A percentile compares a stretch with the other conserved stretches of the same genome.
Evolutionary conservation across 2,888 invertebrate genomes (phyloP).

Genomic region (Chaetogeoica ovagalla): DNA sequence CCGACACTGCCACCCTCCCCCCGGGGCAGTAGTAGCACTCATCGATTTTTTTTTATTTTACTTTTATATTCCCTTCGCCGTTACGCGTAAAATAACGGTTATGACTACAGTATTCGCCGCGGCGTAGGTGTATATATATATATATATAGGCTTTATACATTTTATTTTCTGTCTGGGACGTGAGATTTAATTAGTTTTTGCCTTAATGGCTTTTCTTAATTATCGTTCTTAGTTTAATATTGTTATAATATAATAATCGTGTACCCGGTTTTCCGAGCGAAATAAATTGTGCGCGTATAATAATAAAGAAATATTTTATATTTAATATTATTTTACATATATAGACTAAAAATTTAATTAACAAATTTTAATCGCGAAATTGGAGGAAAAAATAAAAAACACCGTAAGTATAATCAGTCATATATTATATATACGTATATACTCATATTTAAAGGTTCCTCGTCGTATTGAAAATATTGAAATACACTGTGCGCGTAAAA

Average conservation of each 20-base stretch:
- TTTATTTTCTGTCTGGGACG: slow-evolving; percentile 50
- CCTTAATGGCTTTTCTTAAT: slow-evolving; percentile 48
- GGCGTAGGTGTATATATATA: neutral
- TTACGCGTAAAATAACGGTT: neutral
- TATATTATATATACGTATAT: too few relatives aligned
- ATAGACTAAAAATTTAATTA: neutral
- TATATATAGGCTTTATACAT: slow-evolving; percentile 40
- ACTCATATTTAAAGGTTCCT: too few relatives aligned
- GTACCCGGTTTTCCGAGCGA: slow-evolving; percentile 26
- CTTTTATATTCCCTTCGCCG: too few relatives aligned
- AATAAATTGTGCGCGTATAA: slow-evolving; percentile 12
- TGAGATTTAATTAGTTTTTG: slow-evolving; percentile 48
- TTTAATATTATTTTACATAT: neutral
- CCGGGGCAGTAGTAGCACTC: neutral
- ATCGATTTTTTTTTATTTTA: slow-evolving; percentile 11
- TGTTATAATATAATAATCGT: slow-evolving; percentile 21
- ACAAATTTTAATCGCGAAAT: neutral
- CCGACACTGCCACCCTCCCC: too few relatives aligned
- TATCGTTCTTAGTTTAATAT: slow-evolving; percentile 46
- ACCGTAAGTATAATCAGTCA: too few relatives aligned
- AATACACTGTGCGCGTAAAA: too few relatives aligned
- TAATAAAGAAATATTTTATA: slow-evolving; percentile 16
- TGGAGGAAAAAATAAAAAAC: too few relatives aligned
- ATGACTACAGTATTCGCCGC: neutral
- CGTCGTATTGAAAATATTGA: too few relatives aligned